Percentiles rank a stretch among this genome's conserved stretches.
Conservation (phyloP, 1,140 invertebrate species). For the Brachionus paranguensis region DNA sequence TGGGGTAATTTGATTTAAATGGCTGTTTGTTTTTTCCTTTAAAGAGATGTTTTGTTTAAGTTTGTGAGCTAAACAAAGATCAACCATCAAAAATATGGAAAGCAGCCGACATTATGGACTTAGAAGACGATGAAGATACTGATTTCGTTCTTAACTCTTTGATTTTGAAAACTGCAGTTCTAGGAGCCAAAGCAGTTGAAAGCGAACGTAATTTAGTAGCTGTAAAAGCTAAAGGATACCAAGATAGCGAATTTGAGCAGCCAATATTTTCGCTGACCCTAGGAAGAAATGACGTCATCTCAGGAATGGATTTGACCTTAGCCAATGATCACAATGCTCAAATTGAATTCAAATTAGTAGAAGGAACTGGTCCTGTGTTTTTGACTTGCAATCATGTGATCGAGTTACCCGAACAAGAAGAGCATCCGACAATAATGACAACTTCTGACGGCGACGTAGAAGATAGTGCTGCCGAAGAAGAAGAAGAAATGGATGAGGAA, state of each 20-base stretch:
- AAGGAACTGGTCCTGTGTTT: conserved; percentile 46
- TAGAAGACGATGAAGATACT: conserved; percentile 46
- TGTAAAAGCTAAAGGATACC: conserved; percentile 46
- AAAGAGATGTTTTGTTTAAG: conserved; percentile 33
- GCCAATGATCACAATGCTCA: conserved; percentile 42
- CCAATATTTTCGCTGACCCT: conserved; percentile 46
- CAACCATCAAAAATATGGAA: conserved; percentile 44
- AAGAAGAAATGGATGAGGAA: conserved; percentile 42
- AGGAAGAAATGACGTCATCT: conserved; percentile 46
- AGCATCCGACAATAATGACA: conserved; percentile 41
- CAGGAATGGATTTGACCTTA: conserved; percentile 47
- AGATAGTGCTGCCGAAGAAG: conserved; percentile 42
- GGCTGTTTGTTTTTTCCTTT: background rate
- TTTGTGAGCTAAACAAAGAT: conserved; percentile 45
- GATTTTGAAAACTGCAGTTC: conserved; percentile 46
- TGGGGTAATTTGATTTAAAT: background rate
- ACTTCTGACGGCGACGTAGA: conserved; percentile 43
- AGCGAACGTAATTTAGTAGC: conserved; percentile 47
- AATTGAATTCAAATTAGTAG: conserved; percentile 45
- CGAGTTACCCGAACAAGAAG: conserved; percentile 42
- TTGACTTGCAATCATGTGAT: conserved; percentile 46
- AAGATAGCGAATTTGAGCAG: conserved; percentile 44
- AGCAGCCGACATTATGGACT: conserved; percentile 41
- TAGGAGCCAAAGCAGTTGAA: conserved; percentile 45
- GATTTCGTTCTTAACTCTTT: conserved; percentile 46